Base-by-base conservation (phyloP, 2,113 vertebrate species). In the Vicugna pacos region DNA sequence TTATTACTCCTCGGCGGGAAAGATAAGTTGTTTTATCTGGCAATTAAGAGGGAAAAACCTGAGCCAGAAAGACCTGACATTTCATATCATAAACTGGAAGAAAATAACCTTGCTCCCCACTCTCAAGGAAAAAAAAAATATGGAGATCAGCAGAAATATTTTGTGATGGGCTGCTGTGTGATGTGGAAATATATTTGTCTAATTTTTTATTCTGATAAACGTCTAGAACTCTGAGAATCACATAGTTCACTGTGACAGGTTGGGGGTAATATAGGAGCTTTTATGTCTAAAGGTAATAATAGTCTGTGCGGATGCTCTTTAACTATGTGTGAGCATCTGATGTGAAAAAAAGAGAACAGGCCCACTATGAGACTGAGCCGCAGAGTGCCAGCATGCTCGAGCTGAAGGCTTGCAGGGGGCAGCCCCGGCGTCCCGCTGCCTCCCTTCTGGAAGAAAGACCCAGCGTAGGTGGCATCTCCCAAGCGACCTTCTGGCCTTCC, bases 201-300 rank as follows among this genome's bases (percentile, higher is more conserved):
- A 84, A 91, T 79, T 96, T 97, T 92, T 91, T 96, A 97, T 96
- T 95, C 80, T 97, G 96, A 97, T 96, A 95, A 97, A 97, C 80
- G 97, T 92, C 72, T 69, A 94, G 80, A 64, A 42, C 46, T 93
- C 80, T 84, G 93, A 69, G 96, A 96, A 97, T 97, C 91, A 91
- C 83, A 94, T 67, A 76, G 88, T 84, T 98, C 93, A 90, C 86
- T 97, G 91, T 72, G 93, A 97, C 88, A 97, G 92, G 80, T 82
- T 97, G 88, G 95, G 97, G 92, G 96, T 98, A 97, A 92, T 46
- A 32, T 67, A 97, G 88, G 81, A 95, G 97, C 91, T 94, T 89
- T 92, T 93, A 97, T 7, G 6, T 96, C 94, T 97, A 94, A 96
- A 96, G 80, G 95, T 97, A 98, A 88, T 97, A 94, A 96, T 84